These are phyloP conservation scores for Leptinotarsa texana DNA, from an alignment of 1,140 invertebrate genomes.

Conservation along the genomic window DNA sequence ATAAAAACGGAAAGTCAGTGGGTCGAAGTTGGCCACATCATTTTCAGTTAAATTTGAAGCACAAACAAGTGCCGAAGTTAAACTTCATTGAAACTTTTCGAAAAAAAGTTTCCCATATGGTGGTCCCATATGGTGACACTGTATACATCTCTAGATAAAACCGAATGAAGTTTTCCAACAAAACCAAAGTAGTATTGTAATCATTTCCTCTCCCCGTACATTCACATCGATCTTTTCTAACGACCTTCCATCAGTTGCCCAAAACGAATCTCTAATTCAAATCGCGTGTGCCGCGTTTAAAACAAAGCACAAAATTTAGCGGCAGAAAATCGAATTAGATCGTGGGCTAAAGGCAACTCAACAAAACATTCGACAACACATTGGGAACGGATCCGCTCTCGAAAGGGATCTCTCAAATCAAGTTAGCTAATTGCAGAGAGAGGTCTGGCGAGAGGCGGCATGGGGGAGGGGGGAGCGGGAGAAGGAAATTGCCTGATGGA, in stretches of 20 bases:
- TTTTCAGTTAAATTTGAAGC: no score
- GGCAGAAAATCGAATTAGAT: slow-evolving; percentile 44
- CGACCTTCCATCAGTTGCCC: slow-evolving; percentile 26
- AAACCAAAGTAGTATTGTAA: neutral
- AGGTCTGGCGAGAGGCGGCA: slow-evolving; percentile 23
- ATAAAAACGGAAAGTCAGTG: no score
- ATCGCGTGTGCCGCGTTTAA: slow-evolving; percentile 36
- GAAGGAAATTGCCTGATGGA: slow-evolving; percentile 37
- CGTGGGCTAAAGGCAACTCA: slow-evolving; percentile 41
- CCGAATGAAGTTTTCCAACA: neutral
- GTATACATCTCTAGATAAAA: no score
- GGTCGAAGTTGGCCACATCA: no score
- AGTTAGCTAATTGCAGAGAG: slow-evolving; percentile 56
- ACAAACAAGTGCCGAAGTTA: no score
- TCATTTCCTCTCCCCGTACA: neutral
- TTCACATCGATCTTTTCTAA: slow-evolving; percentile 30
- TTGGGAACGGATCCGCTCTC: slow-evolving; percentile 52
- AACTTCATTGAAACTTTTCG: no score
- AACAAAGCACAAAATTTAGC: slow-evolving; percentile 46
- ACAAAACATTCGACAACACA: slow-evolving; percentile 56
- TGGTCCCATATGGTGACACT: no score
- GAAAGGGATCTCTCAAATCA: slow-evolving; percentile 56
- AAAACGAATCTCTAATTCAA: slow-evolving; percentile 35
- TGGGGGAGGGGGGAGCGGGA: slow-evolving; percentile 16
- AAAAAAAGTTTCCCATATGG: no score